Evolutionary conservation across 2,888 invertebrate species (phyloP), one percentile per base, ranked within the genome.

Genomic region (Tortrix viridana): DNA sequence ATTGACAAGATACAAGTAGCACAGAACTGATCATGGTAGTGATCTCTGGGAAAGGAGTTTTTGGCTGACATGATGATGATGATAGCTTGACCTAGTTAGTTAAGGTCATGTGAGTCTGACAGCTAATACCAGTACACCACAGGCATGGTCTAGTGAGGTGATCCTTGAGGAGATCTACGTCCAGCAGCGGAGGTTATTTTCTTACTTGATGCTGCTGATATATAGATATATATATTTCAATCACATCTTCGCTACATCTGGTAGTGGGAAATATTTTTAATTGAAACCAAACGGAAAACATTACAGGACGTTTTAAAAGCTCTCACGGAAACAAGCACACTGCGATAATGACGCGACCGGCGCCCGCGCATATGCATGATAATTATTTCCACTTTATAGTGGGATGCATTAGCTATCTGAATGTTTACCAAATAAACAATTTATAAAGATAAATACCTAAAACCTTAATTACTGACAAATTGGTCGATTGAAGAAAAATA

Each of bases 381-480:
- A 62, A 52, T 65, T 67, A 65, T 56, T 65, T 65, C 59, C 50
- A 23, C 48, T 65, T 67, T 59, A 67, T 67, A 65, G 52, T 41
- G 55, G 43, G 26, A 50, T 32, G 53, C 63, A 41, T 52, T 55
- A 55, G 55, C 32, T 63, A 76, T 82, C 78, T 74, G 65, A 72
- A 74, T 77, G 77, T 79, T 80, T 75, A 80, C 72, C 70, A 71
- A 77, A 77, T 79, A 80, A 82, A 81, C 77, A 72, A 71, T 71
- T 67, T 67, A 82, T 84, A 79, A 81, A 85, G 81, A 85, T 85
- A 81, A 81, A 71, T 20, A 41, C 56, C 65, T 71, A 70, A 79
- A 76, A 74, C 71, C 70, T 74, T 86, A 84, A 85, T 85, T 84
- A 83, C 77, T 81, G 83, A 86, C 84, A 85, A 86, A 86, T 85